These are phyloP conservation scores for Ophion costatus DNA, from an alignment of 2,888 invertebrate species.

Conservation along the genomic window DNA sequence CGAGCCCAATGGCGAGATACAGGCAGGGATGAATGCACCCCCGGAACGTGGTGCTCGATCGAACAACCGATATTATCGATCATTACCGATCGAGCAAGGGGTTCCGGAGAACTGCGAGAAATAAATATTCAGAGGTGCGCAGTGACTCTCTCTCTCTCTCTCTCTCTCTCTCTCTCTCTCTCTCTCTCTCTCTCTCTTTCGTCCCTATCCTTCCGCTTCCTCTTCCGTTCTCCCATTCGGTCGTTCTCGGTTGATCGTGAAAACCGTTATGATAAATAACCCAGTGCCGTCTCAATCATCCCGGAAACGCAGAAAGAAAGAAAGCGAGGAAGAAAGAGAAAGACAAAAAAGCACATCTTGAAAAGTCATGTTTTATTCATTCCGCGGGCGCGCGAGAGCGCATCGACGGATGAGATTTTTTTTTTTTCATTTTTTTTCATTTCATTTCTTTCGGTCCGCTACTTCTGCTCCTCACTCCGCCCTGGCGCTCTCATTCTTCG, in stretches of 20 bases:
- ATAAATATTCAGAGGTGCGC: slow-evolving; percentile 8
- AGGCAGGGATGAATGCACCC: neutral
- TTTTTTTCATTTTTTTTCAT: no score
- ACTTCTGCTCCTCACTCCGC: no score
- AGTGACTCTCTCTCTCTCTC: neutral
- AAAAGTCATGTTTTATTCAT: slow-evolving; percentile 23
- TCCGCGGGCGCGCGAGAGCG: neutral
- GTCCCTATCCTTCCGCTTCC: neutral
- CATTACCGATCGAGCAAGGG: slow-evolving; percentile 1
- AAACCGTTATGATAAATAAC: slow-evolving; percentile 38
- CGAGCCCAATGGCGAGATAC: neutral
- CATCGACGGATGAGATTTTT: slow-evolving; percentile 13
- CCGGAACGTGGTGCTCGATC: neutral
- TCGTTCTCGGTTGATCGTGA: slow-evolving; percentile 13
- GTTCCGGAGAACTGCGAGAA: neutral
- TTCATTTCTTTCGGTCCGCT: neutral
- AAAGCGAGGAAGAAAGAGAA: neutral
- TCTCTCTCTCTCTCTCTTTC: neutral
- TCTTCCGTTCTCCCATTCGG: neutral
- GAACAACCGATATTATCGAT: slow-evolving; percentile 17
- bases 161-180: neutral
- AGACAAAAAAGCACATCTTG: neutral
- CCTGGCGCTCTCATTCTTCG: neutral
- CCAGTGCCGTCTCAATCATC: slow-evolving; percentile 33
- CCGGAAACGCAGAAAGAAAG: neutral